Percentiles rank a stretch among this genome's conserved stretches.
phyloP scores from a whole-genome alignment of 2,888 invertebrate genomes.

The Crocallis elinguaria region DNA sequence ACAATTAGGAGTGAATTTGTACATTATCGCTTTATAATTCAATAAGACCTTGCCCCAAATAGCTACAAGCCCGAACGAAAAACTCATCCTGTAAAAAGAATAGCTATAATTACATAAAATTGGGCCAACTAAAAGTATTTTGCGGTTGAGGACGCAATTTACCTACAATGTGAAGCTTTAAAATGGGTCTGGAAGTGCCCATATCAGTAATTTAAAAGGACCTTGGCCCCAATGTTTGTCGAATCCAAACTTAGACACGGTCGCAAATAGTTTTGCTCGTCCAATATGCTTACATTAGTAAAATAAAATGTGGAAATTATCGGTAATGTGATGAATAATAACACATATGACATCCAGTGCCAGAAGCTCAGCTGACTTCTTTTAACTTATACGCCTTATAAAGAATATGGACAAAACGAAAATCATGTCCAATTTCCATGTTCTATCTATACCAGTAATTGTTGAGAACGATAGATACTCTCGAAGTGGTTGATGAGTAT shows the following conservation, averaged over 20 bases:
- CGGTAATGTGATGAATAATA: too few species aligned
- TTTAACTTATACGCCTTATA: too few species aligned
- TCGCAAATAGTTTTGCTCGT: conserved; percentile 32
- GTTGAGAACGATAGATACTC: too few species aligned
- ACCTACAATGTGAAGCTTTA: conserved; percentile 5
- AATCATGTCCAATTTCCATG: too few species aligned
- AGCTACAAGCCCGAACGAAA: neutral
- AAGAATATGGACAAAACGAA: too few species aligned
- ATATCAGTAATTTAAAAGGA: conserved; percentile 15
- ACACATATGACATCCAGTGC: too few species aligned
- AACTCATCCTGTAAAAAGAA: neutral
- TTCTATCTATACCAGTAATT: too few species aligned
- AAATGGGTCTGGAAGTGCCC: conserved; percentile 13
- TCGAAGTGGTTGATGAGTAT: too few species aligned
- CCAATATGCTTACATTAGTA: neutral
- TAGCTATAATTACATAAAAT: neutral
- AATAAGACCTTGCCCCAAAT: conserved; percentile 1
- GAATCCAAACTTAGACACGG: conserved; percentile 11
- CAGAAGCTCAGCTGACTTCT: too few species aligned
- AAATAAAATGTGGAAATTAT: neutral
- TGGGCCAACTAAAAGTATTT: neutral
- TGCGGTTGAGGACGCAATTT: conserved; percentile 2
- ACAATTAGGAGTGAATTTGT: neutral
- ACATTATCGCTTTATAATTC: neutral
- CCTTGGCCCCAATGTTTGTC: conserved; percentile 21